These are phyloP conservation scores for Campylomormyrus tamandua DNA, from an alignment of 2,113 vertebrate genomes.

Conservation along the genomic window DNA sequence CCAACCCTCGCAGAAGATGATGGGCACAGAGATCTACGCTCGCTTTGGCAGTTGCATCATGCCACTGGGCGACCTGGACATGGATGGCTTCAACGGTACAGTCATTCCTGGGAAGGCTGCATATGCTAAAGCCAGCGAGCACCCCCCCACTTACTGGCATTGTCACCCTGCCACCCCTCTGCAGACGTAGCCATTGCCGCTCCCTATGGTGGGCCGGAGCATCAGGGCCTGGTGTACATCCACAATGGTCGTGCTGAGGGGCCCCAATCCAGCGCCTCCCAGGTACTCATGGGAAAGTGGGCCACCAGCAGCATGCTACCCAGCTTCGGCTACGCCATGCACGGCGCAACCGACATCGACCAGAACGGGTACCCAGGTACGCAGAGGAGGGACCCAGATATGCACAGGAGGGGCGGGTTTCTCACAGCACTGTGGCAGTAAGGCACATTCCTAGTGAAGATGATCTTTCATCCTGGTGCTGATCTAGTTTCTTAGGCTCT, in stretches of 20 bases:
- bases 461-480: neutral
- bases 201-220: conserved; percentile 68
- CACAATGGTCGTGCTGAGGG: conserved; percentile 66
- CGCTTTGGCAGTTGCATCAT: conserved; percentile 82
- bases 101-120: neutral
- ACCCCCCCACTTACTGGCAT: neutral
- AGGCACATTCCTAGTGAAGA: neutral
- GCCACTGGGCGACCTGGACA: conserved; percentile 82
- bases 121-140: neutral
- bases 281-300: conserved; percentile 69
- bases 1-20: conserved; percentile 52
- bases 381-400: neutral
- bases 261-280: conserved; percentile 56
- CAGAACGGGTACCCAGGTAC: conserved; percentile 73
- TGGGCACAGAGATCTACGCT: conserved; percentile 78
- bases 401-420: neutral
- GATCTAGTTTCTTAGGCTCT: neutral
- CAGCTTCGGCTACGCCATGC: conserved; percentile 72
- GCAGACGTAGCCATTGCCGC: conserved; percentile 71
- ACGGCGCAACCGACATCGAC: conserved; percentile 73
- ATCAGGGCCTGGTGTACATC: conserved; percentile 71
- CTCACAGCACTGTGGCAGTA: neutral
- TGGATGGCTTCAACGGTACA: conserved; percentile 87
- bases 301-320: conserved; percentile 62
- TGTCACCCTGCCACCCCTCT: neutral